Percentiles rank a stretch among this genome's conserved stretches.
Evolutionary conservation across 1,140 invertebrate species (phyloP).

Genomic region (Tribolium madens): DNA sequence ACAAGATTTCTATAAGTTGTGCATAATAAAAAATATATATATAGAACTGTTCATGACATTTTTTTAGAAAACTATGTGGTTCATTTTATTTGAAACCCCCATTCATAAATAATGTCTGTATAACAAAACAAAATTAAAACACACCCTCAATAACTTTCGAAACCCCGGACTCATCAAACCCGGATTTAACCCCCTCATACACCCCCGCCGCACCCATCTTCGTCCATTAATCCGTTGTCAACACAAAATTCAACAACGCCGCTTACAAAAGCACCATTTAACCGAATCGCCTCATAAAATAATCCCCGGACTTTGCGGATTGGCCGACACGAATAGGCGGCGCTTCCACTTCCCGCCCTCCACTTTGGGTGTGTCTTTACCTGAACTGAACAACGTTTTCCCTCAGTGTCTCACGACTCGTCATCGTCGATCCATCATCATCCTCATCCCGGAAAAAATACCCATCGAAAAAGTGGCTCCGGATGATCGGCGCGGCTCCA

Average conservation of each 20-base stretch:
- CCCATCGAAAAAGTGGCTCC: conserved; percentile 55
- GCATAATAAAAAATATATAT: too few relatives aligned
- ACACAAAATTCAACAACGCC: conserved; percentile 26
- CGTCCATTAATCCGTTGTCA: conserved; percentile 25
- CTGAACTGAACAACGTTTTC: conserved; percentile 50
- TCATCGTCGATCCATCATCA: conserved; percentile 52
- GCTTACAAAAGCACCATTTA: conserved; percentile 31
- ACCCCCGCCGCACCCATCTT: neutral
- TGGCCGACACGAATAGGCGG: conserved; percentile 51
- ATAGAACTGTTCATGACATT: too few relatives aligned
- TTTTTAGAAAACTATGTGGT: too few relatives aligned
- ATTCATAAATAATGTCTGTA: too few relatives aligned
- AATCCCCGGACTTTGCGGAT: conserved; percentile 36
- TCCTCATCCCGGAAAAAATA: conserved; percentile 25
- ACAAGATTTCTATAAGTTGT: too few relatives aligned
- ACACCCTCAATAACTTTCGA: neutral
- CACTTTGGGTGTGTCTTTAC: conserved; percentile 42
- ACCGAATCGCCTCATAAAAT: conserved; percentile 26
- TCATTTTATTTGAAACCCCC: too few relatives aligned
- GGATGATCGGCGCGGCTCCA: conserved; percentile 60
- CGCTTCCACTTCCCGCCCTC: neutral
- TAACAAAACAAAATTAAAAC: neutral
- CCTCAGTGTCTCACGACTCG: conserved; percentile 47
- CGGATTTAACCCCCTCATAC: neutral
- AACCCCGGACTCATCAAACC: neutral